Base-by-base conservation (phyloP, 2,888 invertebrate genomes). In the Tortrix viridana region DNA sequence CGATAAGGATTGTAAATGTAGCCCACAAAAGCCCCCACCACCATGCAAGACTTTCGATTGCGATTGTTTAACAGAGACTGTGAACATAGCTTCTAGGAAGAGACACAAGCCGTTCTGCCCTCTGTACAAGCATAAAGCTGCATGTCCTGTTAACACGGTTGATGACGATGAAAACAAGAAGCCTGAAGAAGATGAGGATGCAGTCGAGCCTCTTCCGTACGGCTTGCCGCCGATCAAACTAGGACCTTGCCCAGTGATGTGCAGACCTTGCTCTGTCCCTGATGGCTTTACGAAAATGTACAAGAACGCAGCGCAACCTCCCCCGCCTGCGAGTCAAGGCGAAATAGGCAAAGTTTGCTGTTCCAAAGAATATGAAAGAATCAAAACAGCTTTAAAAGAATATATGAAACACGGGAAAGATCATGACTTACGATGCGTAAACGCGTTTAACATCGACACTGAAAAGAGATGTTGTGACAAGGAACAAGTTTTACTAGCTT, bases 221-320 rank as follows among this genome's bases (percentile, higher is more conserved):
- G 92, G 92, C 1, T 71, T 92, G 19, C 92, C 91, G 1, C 91
- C 90, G 1, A 84, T 92, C 49, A 74, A 81, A 53, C 82, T 92
- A 2, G 90, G 89, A 4, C 92, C 92, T n/a, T 92, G 92, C 75
- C 90, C 92, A 50, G 82, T 92, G 7, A 70, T 90, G 69, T 91
- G 92, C 32, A 82, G 87, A 69, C 92, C 92, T 14, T 92, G 92
- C 63, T 71, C 85, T 14, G 83, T 85, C 1, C 88, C 91, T 14
- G 91, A 92, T 64, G 92, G 92, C 18, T 92, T 89, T 59, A 84
- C 89, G 16, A 86, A 83, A 67, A 91, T 92, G 91, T 91, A 91
- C 65, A 91, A 80, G 65, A 86, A 74, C 19, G 90, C 84, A 41
- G 81, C 74, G 9, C 65, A 81, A 58, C 82, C 88, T 41, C 61